Evolutionary conservation across 2,113 vertebrate genomes (phyloP).

Genomic region (Pleuronectes platessa): DNA sequence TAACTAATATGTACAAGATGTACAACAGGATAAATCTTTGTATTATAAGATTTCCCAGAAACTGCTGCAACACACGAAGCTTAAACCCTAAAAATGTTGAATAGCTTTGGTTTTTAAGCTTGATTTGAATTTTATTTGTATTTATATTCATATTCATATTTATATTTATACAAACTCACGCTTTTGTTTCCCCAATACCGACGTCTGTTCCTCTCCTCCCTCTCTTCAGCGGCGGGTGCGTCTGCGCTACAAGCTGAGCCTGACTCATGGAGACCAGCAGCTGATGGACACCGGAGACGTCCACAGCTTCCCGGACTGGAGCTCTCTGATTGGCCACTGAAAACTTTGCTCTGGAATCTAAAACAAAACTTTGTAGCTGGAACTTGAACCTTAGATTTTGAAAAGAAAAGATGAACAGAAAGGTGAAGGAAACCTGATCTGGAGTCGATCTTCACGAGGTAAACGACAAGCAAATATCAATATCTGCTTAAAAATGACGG

Average conservation of each 20-base stretch:
- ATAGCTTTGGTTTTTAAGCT: neutral
- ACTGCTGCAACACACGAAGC: too few species aligned
- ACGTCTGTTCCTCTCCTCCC: neutral
- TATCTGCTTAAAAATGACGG: neutral
- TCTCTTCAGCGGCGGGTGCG: slow-evolving; percentile 80
- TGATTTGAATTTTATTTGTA: neutral
- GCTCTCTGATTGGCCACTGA: slow-evolving; percentile 69
- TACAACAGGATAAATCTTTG: too few species aligned
- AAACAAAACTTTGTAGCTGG: too few species aligned
- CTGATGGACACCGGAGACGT: slow-evolving; percentile 83
- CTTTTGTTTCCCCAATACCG: neutral
- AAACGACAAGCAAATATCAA: neutral
- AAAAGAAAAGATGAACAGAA: neutral
- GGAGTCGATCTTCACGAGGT: slow-evolving; percentile 3
- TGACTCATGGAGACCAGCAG: slow-evolving; percentile 81
- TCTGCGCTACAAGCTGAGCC: slow-evolving; percentile 83
- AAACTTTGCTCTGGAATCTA: neutral
- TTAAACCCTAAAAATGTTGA: neutral
- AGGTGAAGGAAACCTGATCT: neutral
- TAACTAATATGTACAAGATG: too few species aligned
- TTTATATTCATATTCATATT: neutral
- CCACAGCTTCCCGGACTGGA: slow-evolving; percentile 83
- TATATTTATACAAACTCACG: neutral
- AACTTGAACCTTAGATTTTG: too few species aligned
- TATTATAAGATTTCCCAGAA: too few species aligned